phyloP scores from a whole-genome alignment of 2,888 invertebrate species.

The Cheilosia urbana region DNA sequence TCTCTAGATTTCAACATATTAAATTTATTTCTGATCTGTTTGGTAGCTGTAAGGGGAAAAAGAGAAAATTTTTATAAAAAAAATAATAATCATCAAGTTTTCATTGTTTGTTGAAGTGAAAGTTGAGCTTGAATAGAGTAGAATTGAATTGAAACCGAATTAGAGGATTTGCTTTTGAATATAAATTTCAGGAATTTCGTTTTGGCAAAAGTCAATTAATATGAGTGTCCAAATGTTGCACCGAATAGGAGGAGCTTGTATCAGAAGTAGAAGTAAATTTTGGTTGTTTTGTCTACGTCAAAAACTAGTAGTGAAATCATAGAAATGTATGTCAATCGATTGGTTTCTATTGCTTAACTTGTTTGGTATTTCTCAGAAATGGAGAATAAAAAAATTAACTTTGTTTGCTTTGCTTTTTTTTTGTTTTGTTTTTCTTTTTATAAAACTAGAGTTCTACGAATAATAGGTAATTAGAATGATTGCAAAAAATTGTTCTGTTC shows the following conservation, averaged over 20 bases:
- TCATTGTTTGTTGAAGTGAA: constrained; percentile 50
- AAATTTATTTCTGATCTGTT: constrained; percentile 76
- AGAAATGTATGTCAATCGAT: not conserved
- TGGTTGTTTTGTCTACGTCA: constrained; percentile 44
- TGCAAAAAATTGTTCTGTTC: constrained; percentile 48
- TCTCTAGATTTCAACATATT: constrained; percentile 74
- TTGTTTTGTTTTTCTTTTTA: constrained; percentile 1
- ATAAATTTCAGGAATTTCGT: constrained; percentile 8
- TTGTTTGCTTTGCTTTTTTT: constrained; percentile 43
- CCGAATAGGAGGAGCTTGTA: constrained; percentile 22
- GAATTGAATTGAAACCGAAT: constrained; percentile 28
- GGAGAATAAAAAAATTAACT: constrained; percentile 19
- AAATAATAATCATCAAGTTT: constrained; percentile 71
- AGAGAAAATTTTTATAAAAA: constrained; percentile 72
- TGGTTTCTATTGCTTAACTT: constrained; percentile 25
- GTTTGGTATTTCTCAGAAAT: constrained; percentile 24
- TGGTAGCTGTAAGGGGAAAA: constrained; percentile 75
- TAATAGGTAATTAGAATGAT: constrained; percentile 74
- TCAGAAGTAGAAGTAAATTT: constrained; percentile 29
- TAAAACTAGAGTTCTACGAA: constrained; percentile 70
- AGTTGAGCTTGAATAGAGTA: constrained; percentile 60
- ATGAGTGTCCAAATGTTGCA: constrained; percentile 3
- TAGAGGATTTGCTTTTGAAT: constrained; percentile 11
- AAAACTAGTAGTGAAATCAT: constrained; percentile 52
- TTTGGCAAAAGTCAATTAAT: constrained; percentile 7